Evolutionary conservation across 2,797 vertebrate species (phyloP), one percentile per base, ranked within the genome.

Genomic region (Bradypodion ventrale): DNA sequence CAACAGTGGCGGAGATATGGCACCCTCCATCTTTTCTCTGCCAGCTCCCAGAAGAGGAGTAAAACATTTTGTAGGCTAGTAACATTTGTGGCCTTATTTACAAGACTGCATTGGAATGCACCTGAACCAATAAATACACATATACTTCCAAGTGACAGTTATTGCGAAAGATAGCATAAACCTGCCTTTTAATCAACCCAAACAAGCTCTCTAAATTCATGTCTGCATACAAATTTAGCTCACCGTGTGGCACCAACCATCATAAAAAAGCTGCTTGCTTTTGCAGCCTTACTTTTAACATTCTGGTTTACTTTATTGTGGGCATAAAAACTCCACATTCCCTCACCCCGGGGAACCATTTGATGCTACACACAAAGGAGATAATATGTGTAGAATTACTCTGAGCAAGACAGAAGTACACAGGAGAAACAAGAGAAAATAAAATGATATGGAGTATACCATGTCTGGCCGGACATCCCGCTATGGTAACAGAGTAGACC

Each of bases 231-330:
- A 66, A 56, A 60, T 70, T 35, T 35, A 37, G 4, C 40, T 9
- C 7, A 7, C 21, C 9, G 16, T 42, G 60, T 1, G 29, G n/a
- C 40, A 75, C 44, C 37, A 59, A 19, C 35, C 27, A 35, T 10
- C 2, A 52, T 9, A 52, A 76, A 32, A 72, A 44, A 23, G n/a
- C 37, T 15, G 2, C 19, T 25, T 29, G 9, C 6, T 78, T 72
- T 74, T 74, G 37, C 29, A n/a, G 9, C 60, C 3, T 21, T 21
- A 13, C 44, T 29, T 86, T 65, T 78, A 82, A 59, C 25, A 7
- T 59, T 78, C 75, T 78, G 75, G 35, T 66, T 69, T 46, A 60
- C 25, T 83, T 78, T 86, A 86, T 44, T 44, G 69, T 44, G 9
- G 68, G 66, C 62, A 78, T 78, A 75, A 86, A 82, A 56, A 35